Evolutionary conservation across 2,888 invertebrate species (phyloP), one percentile per base, ranked within the genome.

Genomic region (Drosophila mimica): DNA sequence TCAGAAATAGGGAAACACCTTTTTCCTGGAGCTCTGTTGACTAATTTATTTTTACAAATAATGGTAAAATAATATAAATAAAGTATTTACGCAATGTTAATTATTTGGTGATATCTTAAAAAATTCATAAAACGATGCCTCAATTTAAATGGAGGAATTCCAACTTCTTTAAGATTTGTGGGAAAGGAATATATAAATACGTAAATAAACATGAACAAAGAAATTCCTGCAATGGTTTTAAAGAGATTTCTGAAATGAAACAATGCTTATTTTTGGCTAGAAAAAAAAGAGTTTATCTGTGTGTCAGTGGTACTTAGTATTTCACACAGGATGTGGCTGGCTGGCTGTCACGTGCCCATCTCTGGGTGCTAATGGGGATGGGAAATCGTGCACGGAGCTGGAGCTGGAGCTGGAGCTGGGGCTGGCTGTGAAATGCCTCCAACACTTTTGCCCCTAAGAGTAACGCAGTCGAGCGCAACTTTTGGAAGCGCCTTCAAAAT

Each of bases 291-390:
- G 34, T 28, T 38, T 53, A 38, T 56, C 49, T 33, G 3, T 28
- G 57, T 53, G 31, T 33, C n/a, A n/a, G 17, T 33, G 36, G 31
- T 34, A 20, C 15, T n/a, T 53, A 34, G 17, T 25, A 40, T 11
- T 63, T 59, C 56, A 58, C 38, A 64, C 72, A 25, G 46, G 20
- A 46, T 46, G 25, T 15, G 67, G 64, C 59, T 64, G 60, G 48
- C 57, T 49, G 58, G 65, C 60, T 66, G 74, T 75, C 83, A 83
- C 85, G 88, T 82, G 68, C 59, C 68, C 88, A 82, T 71, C 88
- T 56, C 86, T 70, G 61, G 62, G 53, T 63, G 77, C 65, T 76
- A 81, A 79, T 76, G 65, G 70, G 46, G 59, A 62, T n/a, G 31
- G 52, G 34, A 67, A 57, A 46, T 57, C 65, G 65, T 64, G 75